Base-by-base conservation (phyloP, 2,888 invertebrate species). In the Dexiosoma caninum region DNA sequence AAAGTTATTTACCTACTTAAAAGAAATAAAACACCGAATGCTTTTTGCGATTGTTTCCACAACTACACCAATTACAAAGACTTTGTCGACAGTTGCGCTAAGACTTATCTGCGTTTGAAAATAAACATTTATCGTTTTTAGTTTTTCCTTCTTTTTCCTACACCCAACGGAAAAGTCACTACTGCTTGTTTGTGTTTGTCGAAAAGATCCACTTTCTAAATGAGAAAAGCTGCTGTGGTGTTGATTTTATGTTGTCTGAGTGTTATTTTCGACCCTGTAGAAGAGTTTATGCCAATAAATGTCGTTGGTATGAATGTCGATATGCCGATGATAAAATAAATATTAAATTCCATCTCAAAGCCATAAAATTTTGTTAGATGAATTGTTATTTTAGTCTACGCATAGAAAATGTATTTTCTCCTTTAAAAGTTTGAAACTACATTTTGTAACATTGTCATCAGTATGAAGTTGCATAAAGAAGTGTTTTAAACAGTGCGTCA, bases 1-100 rank as follows among this genome's bases (percentile, higher is more conserved):
- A 71, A 77, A 77, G 77, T 77, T 77, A 77, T 81, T 81, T 81
- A 72, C 72, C 81, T 69, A 69, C 77, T 81, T 81, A 74, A 81
- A 69, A 74, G 69, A 81, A 81, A 77, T 77, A 51, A 81, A 64
- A 69, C 77, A 53, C 64, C 44, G 77, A 81, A 76, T 74, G 72
- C 69, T 69, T 77, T 81, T 81, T 72, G 57, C 67, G 72, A 64
- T 64, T 71, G 35, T 60, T 40, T 10, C 42, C 14, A 53, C 69
- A 57, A 60, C 35, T 12, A 74, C 55, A 57, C 60, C 57, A 71
- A 66, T 59, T 16, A 57, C 53, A 19, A 59, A 14, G 70, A 44
- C 44, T 32, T 12, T 62, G 19, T 27, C 49, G 46, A 30, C 49
- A 40, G 27, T 51, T 30, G 16, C 51, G 16, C 51, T 42, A 67